These are phyloP conservation scores for Onchidella celtica DNA, from an alignment of 2,888 invertebrate genomes.

Conservation along the genomic window DNA sequence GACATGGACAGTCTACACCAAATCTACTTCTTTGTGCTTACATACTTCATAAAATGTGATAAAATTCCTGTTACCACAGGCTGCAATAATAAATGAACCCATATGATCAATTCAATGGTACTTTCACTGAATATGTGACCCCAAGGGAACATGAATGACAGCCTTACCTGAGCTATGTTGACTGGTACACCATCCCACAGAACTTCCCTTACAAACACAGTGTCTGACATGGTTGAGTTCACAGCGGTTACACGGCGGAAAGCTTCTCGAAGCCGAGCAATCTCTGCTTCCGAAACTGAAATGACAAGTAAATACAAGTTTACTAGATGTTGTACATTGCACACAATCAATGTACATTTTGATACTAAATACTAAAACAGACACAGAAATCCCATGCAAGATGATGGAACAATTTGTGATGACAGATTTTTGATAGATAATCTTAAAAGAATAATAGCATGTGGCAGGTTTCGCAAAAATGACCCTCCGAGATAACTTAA, in stretches of 20 bases:
- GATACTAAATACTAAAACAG: background rate
- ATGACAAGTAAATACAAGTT: constrained; percentile 26
- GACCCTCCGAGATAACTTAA: no score
- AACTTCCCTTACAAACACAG: constrained; percentile 91
- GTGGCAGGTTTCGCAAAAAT: no score
- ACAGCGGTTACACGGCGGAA: constrained; percentile 91
- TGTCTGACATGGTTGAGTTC: constrained; percentile 85
- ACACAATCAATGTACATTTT: background rate
- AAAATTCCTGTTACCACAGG: no score
- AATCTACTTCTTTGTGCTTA: background rate
- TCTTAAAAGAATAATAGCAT: no score
- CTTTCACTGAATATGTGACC: no score
- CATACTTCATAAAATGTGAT: no score
- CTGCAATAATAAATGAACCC: no score
- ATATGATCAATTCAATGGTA: no score
- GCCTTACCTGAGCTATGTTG: constrained; percentile 88
- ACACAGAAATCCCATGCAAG: no score
- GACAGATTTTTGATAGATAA: no score
- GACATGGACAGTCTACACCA: background rate
- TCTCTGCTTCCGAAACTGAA: constrained; percentile 90
- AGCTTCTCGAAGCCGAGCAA: constrained; percentile 91
- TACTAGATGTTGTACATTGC: background rate
- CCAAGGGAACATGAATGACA: no score
- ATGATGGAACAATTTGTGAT: no score
- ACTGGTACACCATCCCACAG: constrained; percentile 92